phyloP scores from a whole-genome alignment of 1,140 invertebrate genomes.

The Drosophila kurseongensis region DNA sequence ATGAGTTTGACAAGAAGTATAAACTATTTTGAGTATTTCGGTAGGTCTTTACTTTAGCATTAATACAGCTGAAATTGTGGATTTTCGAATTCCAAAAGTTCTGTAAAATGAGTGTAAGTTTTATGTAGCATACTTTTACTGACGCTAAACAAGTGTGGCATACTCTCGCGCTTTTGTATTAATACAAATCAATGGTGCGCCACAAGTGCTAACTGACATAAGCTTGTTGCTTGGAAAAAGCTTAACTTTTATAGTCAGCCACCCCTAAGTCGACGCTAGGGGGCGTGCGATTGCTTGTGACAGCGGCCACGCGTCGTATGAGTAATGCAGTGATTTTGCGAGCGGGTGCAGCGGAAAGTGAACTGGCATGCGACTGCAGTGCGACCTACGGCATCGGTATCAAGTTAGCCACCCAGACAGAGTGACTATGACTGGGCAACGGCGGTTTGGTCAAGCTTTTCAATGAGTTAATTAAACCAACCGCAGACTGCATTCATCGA shows the following conservation, averaged over 20 bases:
- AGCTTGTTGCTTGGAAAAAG: not conserved
- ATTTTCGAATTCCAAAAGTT: no score
- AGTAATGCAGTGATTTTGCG: slow-evolving; percentile 22
- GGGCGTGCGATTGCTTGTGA: not conserved
- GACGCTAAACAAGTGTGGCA: not conserved
- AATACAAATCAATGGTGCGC: no score
- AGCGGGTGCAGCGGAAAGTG: not conserved
- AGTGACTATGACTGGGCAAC: slow-evolving; percentile 5
- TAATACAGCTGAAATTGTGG: no score
- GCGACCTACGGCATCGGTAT: not conserved
- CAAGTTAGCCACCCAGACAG: not conserved
- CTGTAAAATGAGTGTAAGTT: not conserved
- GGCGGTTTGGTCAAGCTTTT: not conserved
- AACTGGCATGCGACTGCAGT: not conserved
- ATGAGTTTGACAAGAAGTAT: no score
- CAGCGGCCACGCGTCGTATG: slow-evolving; percentile 46
- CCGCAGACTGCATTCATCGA: slow-evolving; percentile 13
- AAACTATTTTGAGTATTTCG: no score
- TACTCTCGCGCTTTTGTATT: not conserved
- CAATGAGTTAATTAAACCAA: not conserved
- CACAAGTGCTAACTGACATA: not conserved
- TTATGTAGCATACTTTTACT: not conserved
- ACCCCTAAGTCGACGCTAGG: not conserved
- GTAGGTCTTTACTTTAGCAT: no score
- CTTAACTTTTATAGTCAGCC: not conserved